phyloP scores from a whole-genome alignment of 2,113 vertebrate species.

The Gambusia affinis region DNA sequence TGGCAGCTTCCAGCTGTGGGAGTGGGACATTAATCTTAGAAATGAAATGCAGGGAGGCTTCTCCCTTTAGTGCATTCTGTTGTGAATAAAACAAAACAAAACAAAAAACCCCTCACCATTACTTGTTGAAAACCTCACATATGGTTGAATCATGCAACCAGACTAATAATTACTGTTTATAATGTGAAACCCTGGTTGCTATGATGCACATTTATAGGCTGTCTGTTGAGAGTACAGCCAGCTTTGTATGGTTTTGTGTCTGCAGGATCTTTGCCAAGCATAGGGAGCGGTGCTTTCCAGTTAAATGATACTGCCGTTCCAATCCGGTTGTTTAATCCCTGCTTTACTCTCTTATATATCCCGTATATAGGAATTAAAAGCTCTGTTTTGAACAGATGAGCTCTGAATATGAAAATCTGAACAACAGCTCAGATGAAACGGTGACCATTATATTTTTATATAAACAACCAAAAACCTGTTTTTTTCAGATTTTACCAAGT shows the following conservation, averaged over 20 bases:
- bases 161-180: neutral
- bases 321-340: neutral
- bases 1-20: conserved; percentile 57
- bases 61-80: conserved; percentile 24
- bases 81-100: conserved; percentile 6
- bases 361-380: neutral
- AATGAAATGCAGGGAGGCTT: conserved; percentile 44
- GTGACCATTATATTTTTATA: neutral
- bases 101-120: neutral
- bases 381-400: neutral
- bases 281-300: neutral
- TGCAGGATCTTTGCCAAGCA: neutral
- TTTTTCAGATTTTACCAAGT: neutral
- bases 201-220: too few species aligned
- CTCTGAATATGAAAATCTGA: neutral
- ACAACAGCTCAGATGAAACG: neutral
- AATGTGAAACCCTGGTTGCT: neutral
- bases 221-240: neutral
- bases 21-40: conserved; percentile 64
- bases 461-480: neutral
- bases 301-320: neutral
- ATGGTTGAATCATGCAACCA: neutral
- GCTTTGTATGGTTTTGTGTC: neutral
- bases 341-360: neutral
- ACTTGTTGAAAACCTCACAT: neutral